Conservation (phyloP, 1,140 invertebrate species). For the Gerris buenoi region DNA sequence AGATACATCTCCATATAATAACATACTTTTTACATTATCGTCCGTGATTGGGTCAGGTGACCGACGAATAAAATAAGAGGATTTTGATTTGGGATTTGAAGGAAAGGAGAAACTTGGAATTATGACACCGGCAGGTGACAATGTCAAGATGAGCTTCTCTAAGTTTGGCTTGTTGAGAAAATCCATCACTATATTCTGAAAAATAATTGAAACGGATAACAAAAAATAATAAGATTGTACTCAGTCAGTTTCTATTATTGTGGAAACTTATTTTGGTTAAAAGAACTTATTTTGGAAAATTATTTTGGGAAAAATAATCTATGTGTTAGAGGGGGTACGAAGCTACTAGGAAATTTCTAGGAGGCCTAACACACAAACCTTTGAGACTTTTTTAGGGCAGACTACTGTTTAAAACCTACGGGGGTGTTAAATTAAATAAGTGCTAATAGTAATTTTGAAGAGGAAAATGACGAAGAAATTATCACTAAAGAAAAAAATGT, state of each 20-base stretch:
- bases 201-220: slow-evolving; percentile 6
- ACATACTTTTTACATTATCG: slow-evolving; percentile 38
- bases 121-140: slow-evolving; percentile 33
- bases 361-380: too few species aligned
- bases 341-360: too few species aligned
- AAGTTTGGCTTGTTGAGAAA: slow-evolving; percentile 44
- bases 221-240: neutral
- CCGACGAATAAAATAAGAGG: slow-evolving; percentile 49
- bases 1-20: slow-evolving; percentile 68
- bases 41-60: slow-evolving; percentile 35
- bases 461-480: too few species aligned
- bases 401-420: too few species aligned
- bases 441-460: too few species aligned
- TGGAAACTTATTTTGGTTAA: neutral
- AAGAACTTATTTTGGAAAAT: neutral
- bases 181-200: slow-evolving; percentile 38
- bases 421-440: too few species aligned
- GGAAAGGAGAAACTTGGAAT: slow-evolving; percentile 33
- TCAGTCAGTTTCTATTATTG: neutral
- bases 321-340: too few species aligned
- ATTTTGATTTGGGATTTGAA: slow-evolving; percentile 36
- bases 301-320: too few species aligned
- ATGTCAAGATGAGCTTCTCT: slow-evolving; percentile 37
- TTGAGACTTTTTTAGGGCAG: too few species aligned
- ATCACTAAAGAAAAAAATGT: too few species aligned